Percentiles rank a stretch among this genome's conserved stretches.
Evolutionary conservation across 2,797 vertebrate species (phyloP).

Genomic region (Sebastes taczanowskii): DNA sequence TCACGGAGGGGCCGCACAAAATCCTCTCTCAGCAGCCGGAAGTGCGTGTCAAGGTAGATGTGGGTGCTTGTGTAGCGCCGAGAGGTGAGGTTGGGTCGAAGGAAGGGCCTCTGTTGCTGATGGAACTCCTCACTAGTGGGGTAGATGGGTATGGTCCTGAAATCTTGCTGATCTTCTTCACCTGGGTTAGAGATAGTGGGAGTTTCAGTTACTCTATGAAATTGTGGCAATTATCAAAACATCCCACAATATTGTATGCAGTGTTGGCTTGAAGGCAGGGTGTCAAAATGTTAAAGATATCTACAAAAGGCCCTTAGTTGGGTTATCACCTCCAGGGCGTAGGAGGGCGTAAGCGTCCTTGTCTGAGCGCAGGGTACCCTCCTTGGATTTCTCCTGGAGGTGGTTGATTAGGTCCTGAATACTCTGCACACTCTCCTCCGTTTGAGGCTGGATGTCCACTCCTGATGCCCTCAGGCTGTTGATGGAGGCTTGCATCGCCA

Average conservation of each 20-base stretch:
- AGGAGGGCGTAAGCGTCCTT: conserved; percentile 80
- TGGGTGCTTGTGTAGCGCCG: conserved; percentile 83
- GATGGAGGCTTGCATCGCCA: conserved; percentile 82
- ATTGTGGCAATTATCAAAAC: not conserved
- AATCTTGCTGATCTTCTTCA: conserved; percentile 72
- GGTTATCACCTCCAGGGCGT: conserved; percentile 55
- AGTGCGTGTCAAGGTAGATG: conserved; percentile 94
- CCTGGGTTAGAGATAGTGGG: conserved; percentile 20
- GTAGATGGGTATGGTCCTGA: conserved; percentile 87
- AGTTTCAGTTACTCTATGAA: not conserved
- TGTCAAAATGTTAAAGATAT: not conserved
- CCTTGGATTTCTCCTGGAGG: conserved; percentile 86
- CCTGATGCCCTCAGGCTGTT: conserved; percentile 84
- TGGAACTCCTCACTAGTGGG: conserved; percentile 89
- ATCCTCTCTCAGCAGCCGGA: conserved; percentile 92
- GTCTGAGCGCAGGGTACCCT: conserved; percentile 85
- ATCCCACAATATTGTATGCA: not conserved
- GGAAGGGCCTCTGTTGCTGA: conserved; percentile 83
- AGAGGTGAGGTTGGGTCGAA: conserved; percentile 87
- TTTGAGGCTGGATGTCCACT: conserved; percentile 79
- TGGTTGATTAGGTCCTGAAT: conserved; percentile 82
- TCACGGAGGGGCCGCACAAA: conserved; percentile 93
- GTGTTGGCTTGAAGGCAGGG: not conserved
- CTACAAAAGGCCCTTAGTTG: conserved; percentile 31
- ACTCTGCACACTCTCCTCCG: conserved; percentile 80